Evolutionary conservation across 2,113 vertebrate species (phyloP).

Genomic region (Promerops cafer): DNA sequence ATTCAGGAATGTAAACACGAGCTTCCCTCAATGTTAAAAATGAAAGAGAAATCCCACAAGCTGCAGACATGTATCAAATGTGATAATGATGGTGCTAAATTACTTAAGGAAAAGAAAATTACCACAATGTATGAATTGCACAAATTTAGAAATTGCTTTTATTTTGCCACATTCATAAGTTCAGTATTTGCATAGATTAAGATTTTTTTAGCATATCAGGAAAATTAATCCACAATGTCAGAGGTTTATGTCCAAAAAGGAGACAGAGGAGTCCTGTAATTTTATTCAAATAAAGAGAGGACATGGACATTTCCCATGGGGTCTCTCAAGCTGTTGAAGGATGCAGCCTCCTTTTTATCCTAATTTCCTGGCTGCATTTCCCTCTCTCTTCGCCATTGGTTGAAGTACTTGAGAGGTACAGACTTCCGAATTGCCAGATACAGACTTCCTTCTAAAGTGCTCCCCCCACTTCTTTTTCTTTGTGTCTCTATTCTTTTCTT

Average conservation of each 20-base stretch:
- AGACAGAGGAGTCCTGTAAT: neutral
- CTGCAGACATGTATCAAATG: neutral
- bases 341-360: neutral
- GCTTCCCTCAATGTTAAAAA: neutral
- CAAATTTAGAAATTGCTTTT: neutral
- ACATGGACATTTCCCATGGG: neutral
- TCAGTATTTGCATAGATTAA: neutral
- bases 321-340: neutral
- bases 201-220: neutral
- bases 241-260: neutral
- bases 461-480: neutral
- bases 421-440: accelerated
- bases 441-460: neutral
- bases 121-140: neutral
- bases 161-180: neutral
- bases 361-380: neutral
- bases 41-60: neutral
- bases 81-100: neutral
- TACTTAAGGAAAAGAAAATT: neutral
- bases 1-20: neutral
- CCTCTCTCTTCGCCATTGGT: neutral
- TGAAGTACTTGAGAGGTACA: neutral
- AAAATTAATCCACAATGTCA: neutral
- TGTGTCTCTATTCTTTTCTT: neutral
- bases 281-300: neutral